Conservation (phyloP, 2,888 invertebrate species). For the Stramonita haemastoma region DNA sequence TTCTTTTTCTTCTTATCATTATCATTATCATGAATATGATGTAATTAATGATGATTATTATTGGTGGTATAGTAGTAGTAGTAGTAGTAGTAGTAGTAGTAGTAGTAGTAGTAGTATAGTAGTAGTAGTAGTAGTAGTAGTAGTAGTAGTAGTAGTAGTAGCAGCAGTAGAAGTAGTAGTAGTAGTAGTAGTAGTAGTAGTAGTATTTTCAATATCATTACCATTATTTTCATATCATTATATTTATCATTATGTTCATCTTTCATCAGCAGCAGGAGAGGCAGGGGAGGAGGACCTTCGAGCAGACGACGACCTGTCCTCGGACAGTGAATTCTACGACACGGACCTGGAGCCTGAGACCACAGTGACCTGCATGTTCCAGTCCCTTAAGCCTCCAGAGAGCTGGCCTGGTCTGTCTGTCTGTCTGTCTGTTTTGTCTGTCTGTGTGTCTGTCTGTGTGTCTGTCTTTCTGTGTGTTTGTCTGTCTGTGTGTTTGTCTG, state of each 20-base stretch:
- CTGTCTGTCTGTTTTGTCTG: neutral
- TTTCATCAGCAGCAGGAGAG: neutral
- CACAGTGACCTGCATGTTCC: conserved; percentile 15
- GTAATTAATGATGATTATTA: too few relatives aligned
- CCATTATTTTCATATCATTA: neutral
- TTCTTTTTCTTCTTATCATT: too few relatives aligned
- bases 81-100: too few relatives aligned
- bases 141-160: too few relatives aligned
- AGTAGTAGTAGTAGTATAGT: too few relatives aligned
- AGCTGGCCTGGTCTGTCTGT: neutral
- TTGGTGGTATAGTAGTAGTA: too few relatives aligned
- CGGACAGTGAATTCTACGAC: conserved; percentile 31
- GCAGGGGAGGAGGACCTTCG: neutral
- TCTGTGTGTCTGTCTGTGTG: neutral
- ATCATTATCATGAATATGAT: too few relatives aligned
- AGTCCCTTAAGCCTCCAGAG: neutral
- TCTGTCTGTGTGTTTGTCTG: too few relatives aligned
- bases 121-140: too few relatives aligned
- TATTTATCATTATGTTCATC: neutral
- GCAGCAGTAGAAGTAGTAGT: too few relatives aligned
- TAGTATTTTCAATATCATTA: neutral
- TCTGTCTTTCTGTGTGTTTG: too few relatives aligned
- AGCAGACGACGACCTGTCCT: neutral
- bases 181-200: too few relatives aligned
- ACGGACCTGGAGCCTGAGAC: conserved; percentile 30